Evolutionary conservation across 2,888 invertebrate species (phyloP), one percentile per base, ranked within the genome.

Genomic region (Ennomos quercinarius): DNA sequence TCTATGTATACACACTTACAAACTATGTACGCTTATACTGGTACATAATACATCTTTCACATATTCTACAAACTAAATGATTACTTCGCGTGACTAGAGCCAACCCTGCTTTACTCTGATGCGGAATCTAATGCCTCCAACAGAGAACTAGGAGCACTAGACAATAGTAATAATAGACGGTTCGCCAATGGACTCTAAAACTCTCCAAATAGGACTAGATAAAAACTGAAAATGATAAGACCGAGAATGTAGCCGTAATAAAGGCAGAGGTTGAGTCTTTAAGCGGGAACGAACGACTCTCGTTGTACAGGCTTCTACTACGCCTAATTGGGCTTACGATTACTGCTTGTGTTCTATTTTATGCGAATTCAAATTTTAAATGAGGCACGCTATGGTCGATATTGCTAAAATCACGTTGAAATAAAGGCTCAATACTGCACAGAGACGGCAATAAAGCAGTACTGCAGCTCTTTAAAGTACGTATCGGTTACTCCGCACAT

Each of bases 261-360:
- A 78, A 76, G 63, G 66, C 78, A 70, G 73, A 77, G 78, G 77
- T 78, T 78, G 76, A 76, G 73, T 72, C 72, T 74, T 77, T 71
- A 79, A 75, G 73, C 72, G 77, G 71, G 69, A 76, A 63, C 67
- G 76, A 73, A 79, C 74, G 75, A 75, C 77, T 66, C 71, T 72
- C 73, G 70, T 70, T 68, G 70, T 71, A 68, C 74, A 76, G 71
- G 67, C 73, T 73, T 27, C 70, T 71, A 73, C 77, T 77, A 77
- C 75, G 80, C 76, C 77, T 80, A 78, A 80, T 80, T 80, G 79
- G 77, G 75, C 78, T 79, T 78, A 80, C 79, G 78, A 80, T 78
- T 78, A 77, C 77, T 66, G 71, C 71, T 64, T 64, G 63, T 57
- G 64, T 45, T 27, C n/a, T 40, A 45, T 56, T 71, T 70, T 69